phyloP scores from a whole-genome alignment of 2,888 invertebrate species.

The Aphodius granarius region DNA sequence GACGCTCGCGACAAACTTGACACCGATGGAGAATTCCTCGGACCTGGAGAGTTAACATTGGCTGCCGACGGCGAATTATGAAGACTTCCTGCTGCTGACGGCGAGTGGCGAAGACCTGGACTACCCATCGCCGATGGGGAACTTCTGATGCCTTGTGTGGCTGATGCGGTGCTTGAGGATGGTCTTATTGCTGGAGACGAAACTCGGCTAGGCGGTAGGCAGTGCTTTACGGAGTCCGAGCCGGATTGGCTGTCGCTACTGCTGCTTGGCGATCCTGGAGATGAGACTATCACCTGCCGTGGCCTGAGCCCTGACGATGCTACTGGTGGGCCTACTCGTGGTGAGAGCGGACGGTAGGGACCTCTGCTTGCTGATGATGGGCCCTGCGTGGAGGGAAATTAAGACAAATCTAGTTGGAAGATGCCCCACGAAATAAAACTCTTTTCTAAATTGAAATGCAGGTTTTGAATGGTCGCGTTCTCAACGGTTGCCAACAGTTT shows the following conservation, averaged over 20 bases:
- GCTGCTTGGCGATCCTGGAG: constrained; percentile 86
- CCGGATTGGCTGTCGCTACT: constrained; percentile 82
- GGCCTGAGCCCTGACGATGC: constrained; percentile 49
- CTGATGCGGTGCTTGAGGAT: constrained; percentile 42
- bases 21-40: constrained; percentile 48
- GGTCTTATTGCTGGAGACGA: constrained; percentile 53
- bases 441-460: too few relatives aligned
- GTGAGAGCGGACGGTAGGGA: constrained; percentile 73
- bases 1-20: constrained; percentile 51
- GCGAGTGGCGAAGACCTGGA: constrained; percentile 45
- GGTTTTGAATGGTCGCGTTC: background rate
- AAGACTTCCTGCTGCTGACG: constrained; percentile 49
- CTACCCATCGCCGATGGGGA: constrained; percentile 42
- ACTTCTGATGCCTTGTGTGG: constrained; percentile 46
- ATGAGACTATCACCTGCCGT: constrained; percentile 66
- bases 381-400: constrained; percentile 53
- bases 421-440: too few relatives aligned
- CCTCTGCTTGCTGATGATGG: constrained; percentile 73
- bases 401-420: too few relatives aligned
- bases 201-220: constrained; percentile 52
- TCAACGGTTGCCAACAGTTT: too few relatives aligned
- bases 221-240: constrained; percentile 73
- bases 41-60: constrained; percentile 48
- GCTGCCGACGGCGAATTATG: constrained; percentile 47
- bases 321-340: constrained; percentile 63